Conservation (phyloP, 1,140 invertebrate genomes). For the Ylistrum balloti region DNA sequence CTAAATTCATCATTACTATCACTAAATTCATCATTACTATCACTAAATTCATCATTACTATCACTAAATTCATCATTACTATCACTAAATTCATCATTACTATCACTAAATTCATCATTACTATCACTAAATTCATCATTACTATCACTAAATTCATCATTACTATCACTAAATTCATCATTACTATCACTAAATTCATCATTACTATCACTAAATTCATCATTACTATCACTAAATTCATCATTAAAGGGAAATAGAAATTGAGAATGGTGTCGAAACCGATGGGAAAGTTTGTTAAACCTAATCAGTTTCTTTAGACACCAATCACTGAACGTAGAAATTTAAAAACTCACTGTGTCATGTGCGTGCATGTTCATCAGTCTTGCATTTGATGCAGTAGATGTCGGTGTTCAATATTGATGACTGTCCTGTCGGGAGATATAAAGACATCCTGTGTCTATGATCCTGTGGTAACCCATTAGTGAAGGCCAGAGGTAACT, state of each 20-base stretch:
- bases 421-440: background rate
- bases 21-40: background rate
- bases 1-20: background rate
- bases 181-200: background rate
- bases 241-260: background rate
- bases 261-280: background rate
- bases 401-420: background rate
- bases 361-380: background rate
- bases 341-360: background rate
- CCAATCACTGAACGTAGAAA: background rate
- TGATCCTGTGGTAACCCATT: background rate
- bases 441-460: background rate
- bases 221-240: background rate
- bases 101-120: too few relatives aligned
- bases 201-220: background rate
- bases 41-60: background rate
- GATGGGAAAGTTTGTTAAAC: background rate
- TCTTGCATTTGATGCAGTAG: background rate
- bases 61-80: background rate
- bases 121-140: background rate
- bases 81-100: too few relatives aligned
- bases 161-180: too few relatives aligned
- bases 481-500: background rate
- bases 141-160: background rate
- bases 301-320: background rate